Evolutionary conservation across 1,140 invertebrate genomes (phyloP), one percentile per base, ranked within the genome.

Genomic region (Drosophila willistoni): DNA sequence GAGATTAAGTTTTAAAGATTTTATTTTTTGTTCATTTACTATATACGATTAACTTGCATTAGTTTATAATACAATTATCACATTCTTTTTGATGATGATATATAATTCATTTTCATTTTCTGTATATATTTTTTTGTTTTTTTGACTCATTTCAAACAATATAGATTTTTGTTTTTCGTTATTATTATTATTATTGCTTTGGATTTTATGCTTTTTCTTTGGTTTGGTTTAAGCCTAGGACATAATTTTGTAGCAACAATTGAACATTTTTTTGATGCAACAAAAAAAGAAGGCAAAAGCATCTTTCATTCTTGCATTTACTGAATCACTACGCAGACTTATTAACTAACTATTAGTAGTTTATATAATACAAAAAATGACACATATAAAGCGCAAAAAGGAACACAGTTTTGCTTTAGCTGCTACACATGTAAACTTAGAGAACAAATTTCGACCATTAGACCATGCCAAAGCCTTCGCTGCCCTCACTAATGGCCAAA

Each of bases 401-500:
- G 81, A 89, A 89, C 85, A 89, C 74, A 89, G 77, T 87, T 79
- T 79, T 68, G 68, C 64, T 51, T 51, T 22, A 73, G 71, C 70
- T 69, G 84, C 80, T 77, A 73, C 72, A 56, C 72, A 56, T 25
- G 71, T 77, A 79, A 82, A 39, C 64, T 64, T 44, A n/a, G 75
- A 67, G 57, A 44, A 51, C n/a, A 56, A 22, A 56, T 66, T 22
- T 25, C 3, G 22, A 25, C 22, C 22, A 4, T 25, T 94, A 97
- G 77, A 97, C 96, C 96, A 99, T 96, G 73, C 97, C 97, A 93
- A 99, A 99, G 44, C 98, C 98, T 94, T 98, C 98, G 25, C 96
- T 97, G 55, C 98, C 98, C 94, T 99, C 98, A 91, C 96, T 98
- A 87, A 99, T 98, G 68, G 98, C 97, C 86, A 98, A 93, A 29